Percentiles rank a stretch among this genome's conserved stretches.
Conservation (phyloP, 1,140 invertebrate genomes). For the Drosophila biarmipes region DNA sequence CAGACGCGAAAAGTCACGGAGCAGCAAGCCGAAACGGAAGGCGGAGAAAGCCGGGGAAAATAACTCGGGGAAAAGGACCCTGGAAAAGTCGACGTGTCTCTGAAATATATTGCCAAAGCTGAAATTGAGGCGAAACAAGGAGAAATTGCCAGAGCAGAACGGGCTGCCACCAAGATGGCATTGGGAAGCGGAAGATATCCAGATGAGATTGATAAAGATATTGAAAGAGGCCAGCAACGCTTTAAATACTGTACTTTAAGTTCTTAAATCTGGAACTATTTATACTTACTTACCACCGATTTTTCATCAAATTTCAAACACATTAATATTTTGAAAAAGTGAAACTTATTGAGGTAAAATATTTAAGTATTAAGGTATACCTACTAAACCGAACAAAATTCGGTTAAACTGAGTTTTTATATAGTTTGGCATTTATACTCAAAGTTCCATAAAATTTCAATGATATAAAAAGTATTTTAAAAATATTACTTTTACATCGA, state of each 20-base stretch:
- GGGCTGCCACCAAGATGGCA: constrained; percentile 21
- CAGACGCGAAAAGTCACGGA: constrained; percentile 47
- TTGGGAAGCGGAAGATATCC: constrained; percentile 32
- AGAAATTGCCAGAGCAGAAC: constrained; percentile 28
- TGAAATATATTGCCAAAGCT: constrained; percentile 36
- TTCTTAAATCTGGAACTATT: too few relatives aligned
- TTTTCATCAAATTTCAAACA: too few relatives aligned
- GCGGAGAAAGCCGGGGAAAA: background rate
- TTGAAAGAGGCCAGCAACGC: constrained; percentile 21
- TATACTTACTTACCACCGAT: too few relatives aligned
- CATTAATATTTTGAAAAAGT: too few relatives aligned
- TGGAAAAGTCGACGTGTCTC: constrained; percentile 31
- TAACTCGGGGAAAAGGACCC: background rate
- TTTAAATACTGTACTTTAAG: background rate
- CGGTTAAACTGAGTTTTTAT: background rate
- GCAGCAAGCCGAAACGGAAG: constrained; percentile 24
- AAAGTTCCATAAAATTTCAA: background rate
- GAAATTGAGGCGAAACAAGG: constrained; percentile 17
- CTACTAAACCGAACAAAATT: too few relatives aligned
- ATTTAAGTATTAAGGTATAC: too few relatives aligned
- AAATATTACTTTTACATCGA: background rate
- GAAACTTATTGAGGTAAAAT: too few relatives aligned
- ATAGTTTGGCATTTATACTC: constrained; percentile 1
- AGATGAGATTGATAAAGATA: constrained; percentile 32
- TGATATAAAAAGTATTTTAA: background rate